Evolutionary conservation across 2,888 invertebrate genomes (phyloP).

Genomic region (Ametastegia equiseti): DNA sequence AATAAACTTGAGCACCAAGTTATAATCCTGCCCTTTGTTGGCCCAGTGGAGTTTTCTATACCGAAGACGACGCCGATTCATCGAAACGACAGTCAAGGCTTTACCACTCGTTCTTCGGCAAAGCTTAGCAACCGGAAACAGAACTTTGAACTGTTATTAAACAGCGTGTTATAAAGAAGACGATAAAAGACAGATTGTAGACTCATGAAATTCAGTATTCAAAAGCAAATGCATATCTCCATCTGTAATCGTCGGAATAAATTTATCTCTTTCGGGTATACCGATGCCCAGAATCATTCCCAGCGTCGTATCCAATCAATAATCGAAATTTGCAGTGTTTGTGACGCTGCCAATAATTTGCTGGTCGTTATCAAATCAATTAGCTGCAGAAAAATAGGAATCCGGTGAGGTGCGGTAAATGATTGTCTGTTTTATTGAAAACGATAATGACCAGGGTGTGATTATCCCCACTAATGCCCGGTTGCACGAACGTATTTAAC

Average conservation of each 20-base stretch:
- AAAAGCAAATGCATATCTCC: background rate
- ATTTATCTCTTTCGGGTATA: background rate
- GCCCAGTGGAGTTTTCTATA: background rate
- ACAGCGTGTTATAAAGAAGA: background rate
- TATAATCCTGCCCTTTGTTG: constrained; percentile 21
- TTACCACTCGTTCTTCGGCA: background rate
- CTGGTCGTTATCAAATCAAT: background rate
- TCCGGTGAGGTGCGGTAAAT: too few species aligned
- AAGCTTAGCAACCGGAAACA: background rate
- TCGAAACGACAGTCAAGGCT: constrained; percentile 13
- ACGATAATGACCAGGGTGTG: too few species aligned
- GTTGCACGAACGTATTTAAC: too few species aligned
- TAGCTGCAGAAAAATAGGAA: too few species aligned
- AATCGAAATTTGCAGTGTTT: background rate
- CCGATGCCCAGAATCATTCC: background rate
- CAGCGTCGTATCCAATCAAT: background rate
- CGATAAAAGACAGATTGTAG: background rate
- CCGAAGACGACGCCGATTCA: background rate
- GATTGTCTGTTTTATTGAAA: too few species aligned
- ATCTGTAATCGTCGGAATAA: background rate
- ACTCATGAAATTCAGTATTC: too few species aligned
- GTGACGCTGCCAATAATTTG: background rate
- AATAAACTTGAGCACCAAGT: constrained; percentile 28
- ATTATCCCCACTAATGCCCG: too few species aligned
- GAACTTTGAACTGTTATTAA: background rate